These are phyloP conservation scores for Crax fasciolata DNA, from an alignment of 2,797 vertebrate genomes.

Conservation along the genomic window DNA sequence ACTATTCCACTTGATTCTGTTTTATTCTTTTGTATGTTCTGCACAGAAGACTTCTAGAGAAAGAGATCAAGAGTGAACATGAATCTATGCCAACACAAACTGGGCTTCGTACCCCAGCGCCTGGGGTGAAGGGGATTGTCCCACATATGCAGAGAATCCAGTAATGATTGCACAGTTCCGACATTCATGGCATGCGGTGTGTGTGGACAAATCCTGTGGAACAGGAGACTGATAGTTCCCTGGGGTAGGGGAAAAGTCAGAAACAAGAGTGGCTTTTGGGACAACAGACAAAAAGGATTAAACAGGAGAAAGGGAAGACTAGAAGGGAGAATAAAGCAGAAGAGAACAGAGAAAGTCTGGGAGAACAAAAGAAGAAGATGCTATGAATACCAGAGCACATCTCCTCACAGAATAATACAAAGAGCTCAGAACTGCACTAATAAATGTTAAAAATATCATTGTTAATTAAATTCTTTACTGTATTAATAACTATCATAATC, in stretches of 20 bases:
- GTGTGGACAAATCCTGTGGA: not conserved
- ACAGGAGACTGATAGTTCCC: not conserved
- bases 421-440: not conserved
- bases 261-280: not conserved
- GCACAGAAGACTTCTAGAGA: not conserved
- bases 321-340: not conserved
- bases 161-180: not conserved
- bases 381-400: not conserved
- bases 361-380: not conserved
- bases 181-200: accelerated
- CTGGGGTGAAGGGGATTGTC: not conserved
- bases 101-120: not conserved
- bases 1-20: not conserved
- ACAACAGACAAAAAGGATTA: not conserved
- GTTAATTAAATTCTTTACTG: not conserved
- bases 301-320: not conserved
- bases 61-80: not conserved
- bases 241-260: not conserved
- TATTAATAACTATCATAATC: not conserved
- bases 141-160: not conserved
- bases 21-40: not conserved
- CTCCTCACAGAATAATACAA: not conserved
- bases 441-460: not conserved
- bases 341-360: not conserved
- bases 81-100: not conserved